phyloP scores from a whole-genome alignment of 2,113 vertebrate genomes.

The Corythornis madagascariensis region DNA sequence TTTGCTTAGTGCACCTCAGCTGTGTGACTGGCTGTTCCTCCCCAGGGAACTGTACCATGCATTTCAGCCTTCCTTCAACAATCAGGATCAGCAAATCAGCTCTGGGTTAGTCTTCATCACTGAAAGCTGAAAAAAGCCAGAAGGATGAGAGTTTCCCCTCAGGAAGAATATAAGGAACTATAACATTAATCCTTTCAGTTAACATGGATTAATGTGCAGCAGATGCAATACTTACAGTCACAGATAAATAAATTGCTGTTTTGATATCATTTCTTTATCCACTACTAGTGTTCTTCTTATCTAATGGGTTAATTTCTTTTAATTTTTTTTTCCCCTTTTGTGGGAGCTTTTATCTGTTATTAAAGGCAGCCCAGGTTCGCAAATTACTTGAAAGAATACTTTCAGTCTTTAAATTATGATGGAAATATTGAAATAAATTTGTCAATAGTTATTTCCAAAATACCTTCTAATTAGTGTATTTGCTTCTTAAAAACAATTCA shows the following conservation, averaged over 20 bases:
- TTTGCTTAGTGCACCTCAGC: background rate
- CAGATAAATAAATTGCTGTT: background rate
- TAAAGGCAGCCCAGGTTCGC: background rate
- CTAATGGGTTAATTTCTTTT: background rate
- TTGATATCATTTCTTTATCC: background rate
- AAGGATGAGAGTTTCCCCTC: background rate
- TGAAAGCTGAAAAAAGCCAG: background rate
- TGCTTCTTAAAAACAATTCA: background rate
- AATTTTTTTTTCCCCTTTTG: background rate
- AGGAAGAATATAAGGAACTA: background rate
- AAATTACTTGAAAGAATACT: background rate
- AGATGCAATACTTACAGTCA: background rate
- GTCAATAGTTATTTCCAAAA: background rate
- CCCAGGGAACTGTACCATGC: background rate
- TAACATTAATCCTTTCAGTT: background rate
- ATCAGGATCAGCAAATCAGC: background rate
- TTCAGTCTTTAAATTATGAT: background rate
- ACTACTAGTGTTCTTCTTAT: background rate
- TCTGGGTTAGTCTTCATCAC: background rate
- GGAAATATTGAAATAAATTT: background rate
- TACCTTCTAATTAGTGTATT: background rate
- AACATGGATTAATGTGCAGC: background rate
- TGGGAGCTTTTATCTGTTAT: background rate
- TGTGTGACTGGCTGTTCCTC: background rate
- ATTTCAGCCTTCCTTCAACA: background rate